Evolutionary conservation across 2,113 vertebrate genomes (phyloP).

Genomic region (Poecile atricapillus): DNA sequence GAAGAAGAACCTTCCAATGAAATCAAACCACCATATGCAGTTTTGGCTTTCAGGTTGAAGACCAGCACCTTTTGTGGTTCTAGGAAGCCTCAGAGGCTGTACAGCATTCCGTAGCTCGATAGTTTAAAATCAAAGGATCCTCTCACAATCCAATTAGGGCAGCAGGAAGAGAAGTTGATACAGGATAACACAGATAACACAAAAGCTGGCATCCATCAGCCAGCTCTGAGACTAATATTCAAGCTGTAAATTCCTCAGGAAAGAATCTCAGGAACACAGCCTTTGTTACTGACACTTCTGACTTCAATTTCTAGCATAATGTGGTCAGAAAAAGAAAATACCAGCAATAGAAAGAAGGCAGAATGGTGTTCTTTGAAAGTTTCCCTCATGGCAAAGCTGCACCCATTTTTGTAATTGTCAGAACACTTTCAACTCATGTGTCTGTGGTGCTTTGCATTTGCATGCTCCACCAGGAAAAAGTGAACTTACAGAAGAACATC

Average conservation of each 20-base stretch:
- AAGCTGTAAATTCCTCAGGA: background rate
- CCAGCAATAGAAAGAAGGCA: background rate
- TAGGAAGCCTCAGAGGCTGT: background rate
- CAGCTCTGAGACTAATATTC: background rate
- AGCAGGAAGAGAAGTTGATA: background rate
- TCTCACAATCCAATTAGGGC: background rate
- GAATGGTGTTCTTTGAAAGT: background rate
- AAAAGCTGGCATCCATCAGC: background rate
- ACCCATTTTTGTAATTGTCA: background rate
- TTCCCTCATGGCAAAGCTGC: background rate
- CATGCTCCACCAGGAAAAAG: background rate
- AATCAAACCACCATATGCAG: background rate
- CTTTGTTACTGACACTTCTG: background rate
- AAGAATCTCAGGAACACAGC: background rate
- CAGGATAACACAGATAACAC: background rate
- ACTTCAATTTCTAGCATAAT: background rate
- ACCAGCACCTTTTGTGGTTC: background rate
- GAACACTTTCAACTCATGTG: background rate
- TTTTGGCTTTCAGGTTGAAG: background rate
- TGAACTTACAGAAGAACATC: background rate
- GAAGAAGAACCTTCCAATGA: background rate
- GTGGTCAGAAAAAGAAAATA: background rate
- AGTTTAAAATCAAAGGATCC: background rate
- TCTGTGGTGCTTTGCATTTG: background rate
- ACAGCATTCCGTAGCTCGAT: background rate